Percentiles rank a stretch among this genome's conserved stretches.
Evolutionary conservation across 2,888 invertebrate genomes (phyloP).

Genomic region (Acanthopleura granulata): DNA sequence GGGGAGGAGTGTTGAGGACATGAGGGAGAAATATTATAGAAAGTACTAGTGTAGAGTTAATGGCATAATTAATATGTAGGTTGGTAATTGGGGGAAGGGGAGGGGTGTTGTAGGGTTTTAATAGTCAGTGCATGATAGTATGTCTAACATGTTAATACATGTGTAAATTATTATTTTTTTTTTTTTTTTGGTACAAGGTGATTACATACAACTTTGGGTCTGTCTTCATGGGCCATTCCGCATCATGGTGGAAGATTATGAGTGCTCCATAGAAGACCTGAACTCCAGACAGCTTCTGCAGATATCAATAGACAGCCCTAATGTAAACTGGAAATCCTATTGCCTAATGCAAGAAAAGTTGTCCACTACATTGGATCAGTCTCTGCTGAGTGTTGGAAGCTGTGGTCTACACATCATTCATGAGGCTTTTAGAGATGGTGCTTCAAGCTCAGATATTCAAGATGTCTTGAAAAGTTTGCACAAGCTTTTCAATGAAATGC

Average conservation of each 20-base stretch:
- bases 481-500: conserved; percentile 23
- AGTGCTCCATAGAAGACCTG: neutral
- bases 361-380: neutral
- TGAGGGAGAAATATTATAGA: too few species aligned
- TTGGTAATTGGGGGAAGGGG: too few species aligned
- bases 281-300: neutral
- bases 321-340: neutral
- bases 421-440: conserved; percentile 49
- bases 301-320: neutral
- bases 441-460: conserved; percentile 35
- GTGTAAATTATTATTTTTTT: too few species aligned
- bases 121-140: too few species aligned
- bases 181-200: neutral
- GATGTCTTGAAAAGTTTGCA: conserved; percentile 11
- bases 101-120: too few species aligned
- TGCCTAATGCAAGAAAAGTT: neutral
- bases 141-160: too few species aligned
- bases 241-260: neutral
- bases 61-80: too few species aligned
- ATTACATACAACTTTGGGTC: neutral
- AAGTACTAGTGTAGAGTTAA: too few species aligned
- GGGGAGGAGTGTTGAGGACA: too few species aligned
- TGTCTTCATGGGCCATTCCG: neutral
- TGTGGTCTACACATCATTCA: conserved; percentile 57
- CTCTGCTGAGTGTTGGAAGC: conserved; percentile 34